phyloP scores from a whole-genome alignment of 2,888 invertebrate species.

The Syrista parreyssii region DNA sequence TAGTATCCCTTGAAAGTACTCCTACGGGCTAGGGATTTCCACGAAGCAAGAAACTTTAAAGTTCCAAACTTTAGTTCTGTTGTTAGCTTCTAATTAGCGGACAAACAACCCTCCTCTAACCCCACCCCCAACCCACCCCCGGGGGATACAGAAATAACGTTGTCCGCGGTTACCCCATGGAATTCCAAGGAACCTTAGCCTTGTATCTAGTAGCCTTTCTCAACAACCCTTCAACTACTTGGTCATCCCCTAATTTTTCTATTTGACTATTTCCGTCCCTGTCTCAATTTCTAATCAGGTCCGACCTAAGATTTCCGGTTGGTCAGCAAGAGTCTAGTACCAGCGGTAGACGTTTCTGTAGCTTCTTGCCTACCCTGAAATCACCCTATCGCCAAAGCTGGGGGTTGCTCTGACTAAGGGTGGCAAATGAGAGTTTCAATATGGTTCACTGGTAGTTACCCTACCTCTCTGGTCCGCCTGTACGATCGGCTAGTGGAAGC shows the following conservation, averaged over 20 bases:
- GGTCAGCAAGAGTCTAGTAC: no score
- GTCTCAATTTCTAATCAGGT: no score
- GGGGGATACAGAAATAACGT: constrained; percentile 49
- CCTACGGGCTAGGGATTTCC: constrained; percentile 23
- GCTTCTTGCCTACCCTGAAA: not conserved
- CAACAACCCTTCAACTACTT: no score
- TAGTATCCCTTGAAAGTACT: no score
- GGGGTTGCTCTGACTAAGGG: not conserved
- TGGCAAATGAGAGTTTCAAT: constrained; percentile 45
- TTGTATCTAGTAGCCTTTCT: no score
- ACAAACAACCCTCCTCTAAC: constrained; percentile 53
- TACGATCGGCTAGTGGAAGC: constrained; percentile 42
- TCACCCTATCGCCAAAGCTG: not conserved
- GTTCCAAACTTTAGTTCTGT: constrained; percentile 59
- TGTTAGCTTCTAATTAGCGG: constrained; percentile 66
- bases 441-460: constrained; percentile 58
- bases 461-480: constrained; percentile 45
- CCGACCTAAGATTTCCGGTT: no score
- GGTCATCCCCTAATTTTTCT: no score
- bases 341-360: no score
- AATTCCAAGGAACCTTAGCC: no score
- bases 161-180: constrained; percentile 27
- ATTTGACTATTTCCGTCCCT: no score
- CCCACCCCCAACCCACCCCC: constrained; percentile 13
- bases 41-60: constrained; percentile 63